Percentiles rank a stretch among this genome's conserved stretches.
phyloP scores from a whole-genome alignment of 2,888 invertebrate genomes.

The Pachycephus smyrnensis region DNA sequence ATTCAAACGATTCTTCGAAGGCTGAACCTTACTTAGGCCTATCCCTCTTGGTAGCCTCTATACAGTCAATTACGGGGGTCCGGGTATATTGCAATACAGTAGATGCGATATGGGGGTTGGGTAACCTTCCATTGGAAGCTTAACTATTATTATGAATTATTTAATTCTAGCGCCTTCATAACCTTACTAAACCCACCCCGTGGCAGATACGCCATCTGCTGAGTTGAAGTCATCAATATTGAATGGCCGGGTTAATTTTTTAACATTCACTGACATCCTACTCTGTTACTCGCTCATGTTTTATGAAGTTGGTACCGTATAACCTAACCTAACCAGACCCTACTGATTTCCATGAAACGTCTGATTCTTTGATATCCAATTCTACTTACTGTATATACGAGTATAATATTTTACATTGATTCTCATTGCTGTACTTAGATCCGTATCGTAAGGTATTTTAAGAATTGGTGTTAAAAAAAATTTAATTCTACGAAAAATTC shows the following conservation, averaged over 20 bases:
- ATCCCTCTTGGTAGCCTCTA: conserved; percentile 26
- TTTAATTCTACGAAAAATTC: neutral
- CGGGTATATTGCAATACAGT: neutral
- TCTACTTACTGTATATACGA: neutral
- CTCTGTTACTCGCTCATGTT: neutral
- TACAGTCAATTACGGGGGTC: neutral
- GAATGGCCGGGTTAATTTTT: neutral
- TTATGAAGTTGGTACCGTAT: neutral
- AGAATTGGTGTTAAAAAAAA: neutral
- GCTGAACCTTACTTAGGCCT: conserved; percentile 29
- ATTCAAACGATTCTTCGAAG: conserved; percentile 28
- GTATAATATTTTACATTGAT: neutral
- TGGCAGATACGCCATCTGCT: neutral
- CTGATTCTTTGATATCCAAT: neutral
- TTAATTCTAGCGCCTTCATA: conserved; percentile 1
- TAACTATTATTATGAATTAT: conserved; percentile 27
- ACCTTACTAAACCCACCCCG: neutral
- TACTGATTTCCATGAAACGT: neutral
- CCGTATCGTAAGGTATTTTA: no score
- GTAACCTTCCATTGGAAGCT: conserved; percentile 7
- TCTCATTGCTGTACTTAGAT: no score
- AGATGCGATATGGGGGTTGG: neutral
- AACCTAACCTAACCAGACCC: neutral
- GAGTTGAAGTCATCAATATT: no score
- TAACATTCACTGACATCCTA: neutral